These are phyloP conservation scores for Drosophila mercatorum DNA, from an alignment of 2,888 invertebrate species.

Conservation along the genomic window DNA sequence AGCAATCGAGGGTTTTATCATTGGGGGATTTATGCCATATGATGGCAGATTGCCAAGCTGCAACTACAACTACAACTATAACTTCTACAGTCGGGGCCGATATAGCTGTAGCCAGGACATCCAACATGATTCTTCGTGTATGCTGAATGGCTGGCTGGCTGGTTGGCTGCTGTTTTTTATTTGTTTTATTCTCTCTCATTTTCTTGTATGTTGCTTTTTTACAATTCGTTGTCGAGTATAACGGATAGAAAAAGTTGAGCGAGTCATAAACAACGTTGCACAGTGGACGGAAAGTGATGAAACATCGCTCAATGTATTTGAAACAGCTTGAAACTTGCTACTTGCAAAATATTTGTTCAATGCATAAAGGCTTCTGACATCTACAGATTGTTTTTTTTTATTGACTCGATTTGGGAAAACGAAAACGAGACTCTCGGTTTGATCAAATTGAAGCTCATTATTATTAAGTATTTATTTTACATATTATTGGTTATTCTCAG, in stretches of 20 bases:
- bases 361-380: background rate
- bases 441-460: no score
- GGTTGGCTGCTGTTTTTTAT: slow-evolving; percentile 29
- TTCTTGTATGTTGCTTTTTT: slow-evolving; percentile 48
- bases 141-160: slow-evolving; percentile 20
- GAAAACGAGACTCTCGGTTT: no score
- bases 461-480: no score
- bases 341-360: background rate
- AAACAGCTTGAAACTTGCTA: background rate
- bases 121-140: slow-evolving; percentile 46
- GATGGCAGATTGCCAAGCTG: slow-evolving; percentile 81
- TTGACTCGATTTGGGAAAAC: no score
- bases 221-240: slow-evolving; percentile 67
- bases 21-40: slow-evolving; percentile 73
- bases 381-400: background rate
- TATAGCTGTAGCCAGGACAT: background rate
- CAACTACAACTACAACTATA: slow-evolving; percentile 38
- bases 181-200: slow-evolving; percentile 49
- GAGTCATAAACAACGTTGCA: slow-evolving; percentile 43
- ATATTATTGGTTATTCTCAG: no score
- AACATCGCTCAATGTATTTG: background rate
- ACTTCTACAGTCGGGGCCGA: slow-evolving; percentile 22
- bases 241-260: slow-evolving; percentile 66
- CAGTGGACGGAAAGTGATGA: slow-evolving; percentile 42
- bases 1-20: slow-evolving; percentile 76